Percentiles rank a stretch among this genome's conserved stretches.
Evolutionary conservation across 2,888 invertebrate species (phyloP).

Genomic region (Hypselothyrea guttata): DNA sequence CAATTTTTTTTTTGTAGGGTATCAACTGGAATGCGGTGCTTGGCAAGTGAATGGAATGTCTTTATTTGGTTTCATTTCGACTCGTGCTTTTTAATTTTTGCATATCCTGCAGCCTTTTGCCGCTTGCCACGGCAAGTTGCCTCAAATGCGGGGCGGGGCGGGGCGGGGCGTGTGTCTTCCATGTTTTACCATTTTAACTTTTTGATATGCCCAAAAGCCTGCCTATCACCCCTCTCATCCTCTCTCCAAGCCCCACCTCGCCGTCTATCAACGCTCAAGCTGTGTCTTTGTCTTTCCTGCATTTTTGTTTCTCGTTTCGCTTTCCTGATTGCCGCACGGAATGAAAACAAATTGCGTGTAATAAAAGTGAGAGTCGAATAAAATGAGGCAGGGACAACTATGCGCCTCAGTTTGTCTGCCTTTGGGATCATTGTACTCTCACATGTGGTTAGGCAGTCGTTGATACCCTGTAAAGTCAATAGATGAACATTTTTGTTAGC

Average conservation of each 20-base stretch:
- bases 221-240: no score
- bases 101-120: constrained; percentile 59
- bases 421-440: constrained; percentile 27
- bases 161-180: constrained; percentile 19
- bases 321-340: constrained; percentile 40
- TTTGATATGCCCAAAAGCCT: constrained; percentile 26
- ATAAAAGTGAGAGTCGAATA: constrained; percentile 42
- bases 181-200: constrained; percentile 49
- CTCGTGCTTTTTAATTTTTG: constrained; percentile 56
- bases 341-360: constrained; percentile 49
- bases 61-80: constrained; percentile 48
- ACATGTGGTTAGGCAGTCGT: background rate
- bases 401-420: background rate
- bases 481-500: background rate
- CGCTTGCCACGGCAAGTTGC: constrained; percentile 20
- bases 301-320: constrained; percentile 3
- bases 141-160: no score
- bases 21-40: constrained; percentile 1
- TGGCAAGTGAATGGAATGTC: background rate
- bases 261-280: background rate
- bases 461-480: constrained; percentile 12
- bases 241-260: no score
- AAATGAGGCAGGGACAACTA: constrained; percentile 19
- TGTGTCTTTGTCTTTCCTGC: constrained; percentile 13
- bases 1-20: no score